Conservation (phyloP, 2,888 invertebrate species). For the Oscheius onirici region DNA sequence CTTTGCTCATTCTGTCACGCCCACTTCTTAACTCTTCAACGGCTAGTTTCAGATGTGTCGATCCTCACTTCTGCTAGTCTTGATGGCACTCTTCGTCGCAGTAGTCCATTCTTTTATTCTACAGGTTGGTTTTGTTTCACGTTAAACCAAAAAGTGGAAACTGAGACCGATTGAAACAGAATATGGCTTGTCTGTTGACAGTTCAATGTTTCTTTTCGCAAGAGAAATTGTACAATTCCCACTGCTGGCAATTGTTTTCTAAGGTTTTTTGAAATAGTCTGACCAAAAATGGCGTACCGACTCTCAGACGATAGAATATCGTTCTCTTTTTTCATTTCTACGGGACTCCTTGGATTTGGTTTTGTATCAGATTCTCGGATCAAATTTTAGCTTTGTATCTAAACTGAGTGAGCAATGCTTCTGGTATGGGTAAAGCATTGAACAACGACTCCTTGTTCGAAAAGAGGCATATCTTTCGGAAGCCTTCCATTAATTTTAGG, state of each 20-base stretch:
- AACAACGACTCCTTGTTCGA: too few relatives aligned
- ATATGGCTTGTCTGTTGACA: neutral
- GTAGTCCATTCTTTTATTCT: slow-evolving; percentile 20
- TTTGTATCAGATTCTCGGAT: too few relatives aligned
- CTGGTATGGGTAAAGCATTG: too few relatives aligned
- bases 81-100: slow-evolving; percentile 15
- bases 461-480: too few relatives aligned
- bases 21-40: neutral
- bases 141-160: neutral
- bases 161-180: neutral
- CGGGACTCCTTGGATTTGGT: too few relatives aligned
- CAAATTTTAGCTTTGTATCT: too few relatives aligned
- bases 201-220: neutral
- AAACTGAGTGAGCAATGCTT: too few relatives aligned
- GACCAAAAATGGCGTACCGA: neutral
- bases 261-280: neutral
- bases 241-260: neutral
- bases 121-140: neutral
- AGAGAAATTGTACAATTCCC: too few relatives aligned
- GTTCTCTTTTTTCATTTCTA: too few relatives aligned
- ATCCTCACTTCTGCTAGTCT: slow-evolving; percentile 15
- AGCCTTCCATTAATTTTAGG: too few relatives aligned
- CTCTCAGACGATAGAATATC: too few relatives aligned
- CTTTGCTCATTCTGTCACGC: neutral
- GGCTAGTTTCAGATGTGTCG: slow-evolving; percentile 28